Conservation (phyloP, 2,797 vertebrate species). For the Moxostoma hubbsi region DNA sequence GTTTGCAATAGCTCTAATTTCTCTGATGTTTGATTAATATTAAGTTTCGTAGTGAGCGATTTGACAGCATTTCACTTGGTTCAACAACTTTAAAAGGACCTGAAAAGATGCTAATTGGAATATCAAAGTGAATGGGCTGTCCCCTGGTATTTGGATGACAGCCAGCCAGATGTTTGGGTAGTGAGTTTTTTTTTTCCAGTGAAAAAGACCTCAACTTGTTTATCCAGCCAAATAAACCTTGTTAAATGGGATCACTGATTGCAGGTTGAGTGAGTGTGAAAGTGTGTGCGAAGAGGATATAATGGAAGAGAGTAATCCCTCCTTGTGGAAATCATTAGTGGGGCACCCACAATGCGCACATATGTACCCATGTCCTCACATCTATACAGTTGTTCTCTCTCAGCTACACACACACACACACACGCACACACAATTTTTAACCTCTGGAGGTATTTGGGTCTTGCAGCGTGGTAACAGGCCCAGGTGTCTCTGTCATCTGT, state of each 20-base stretch:
- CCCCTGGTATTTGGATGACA: constrained; percentile 64
- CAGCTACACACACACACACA: constrained; percentile 25
- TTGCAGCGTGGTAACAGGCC: constrained; percentile 29
- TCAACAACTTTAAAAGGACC: constrained; percentile 32
- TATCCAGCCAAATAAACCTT: constrained; percentile 43
- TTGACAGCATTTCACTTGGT: constrained; percentile 38
- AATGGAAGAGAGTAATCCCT: constrained; percentile 13
- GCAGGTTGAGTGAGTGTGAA: constrained; percentile 8
- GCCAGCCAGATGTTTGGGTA: constrained; percentile 68
- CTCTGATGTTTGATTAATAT: constrained; percentile 1
- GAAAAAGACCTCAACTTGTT: constrained; percentile 46
- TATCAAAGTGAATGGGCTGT: constrained; percentile 67
- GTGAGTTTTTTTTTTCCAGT: constrained; percentile 31
- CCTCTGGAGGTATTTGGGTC: constrained; percentile 26
- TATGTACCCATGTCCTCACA: constrained; percentile 13
- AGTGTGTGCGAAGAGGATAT: constrained; percentile 7
- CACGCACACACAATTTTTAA: constrained; percentile 30
- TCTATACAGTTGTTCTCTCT: background rate
- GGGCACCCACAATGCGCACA: background rate
- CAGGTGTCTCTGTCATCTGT: constrained; percentile 54
- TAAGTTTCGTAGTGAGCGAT: constrained; percentile 17
- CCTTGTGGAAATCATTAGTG: background rate
- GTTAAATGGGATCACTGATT: constrained; percentile 44
- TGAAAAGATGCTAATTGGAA: constrained; percentile 64
- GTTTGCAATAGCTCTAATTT: constrained; percentile 15